phyloP scores from a whole-genome alignment of 2,888 invertebrate genomes.

The Chironomus riparius region DNA sequence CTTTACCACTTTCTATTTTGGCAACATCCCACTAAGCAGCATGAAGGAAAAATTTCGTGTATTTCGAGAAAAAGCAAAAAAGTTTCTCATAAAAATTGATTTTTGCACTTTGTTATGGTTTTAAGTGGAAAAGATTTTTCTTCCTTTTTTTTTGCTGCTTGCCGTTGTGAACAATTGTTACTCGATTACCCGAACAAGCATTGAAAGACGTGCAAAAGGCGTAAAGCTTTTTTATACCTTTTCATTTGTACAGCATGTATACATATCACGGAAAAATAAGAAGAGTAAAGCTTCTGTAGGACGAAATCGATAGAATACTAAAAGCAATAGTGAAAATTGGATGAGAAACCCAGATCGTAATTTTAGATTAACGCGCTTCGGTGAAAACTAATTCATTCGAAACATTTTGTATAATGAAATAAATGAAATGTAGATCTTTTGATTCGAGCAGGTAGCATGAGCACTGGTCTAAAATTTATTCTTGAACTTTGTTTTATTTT shows the following conservation, averaged over 20 bases:
- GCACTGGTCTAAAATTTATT: no score
- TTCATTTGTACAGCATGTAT: neutral
- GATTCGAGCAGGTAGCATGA: no score
- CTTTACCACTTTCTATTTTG: neutral
- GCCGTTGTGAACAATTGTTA: neutral
- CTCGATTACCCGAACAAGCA: neutral
- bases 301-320: neutral
- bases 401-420: no score
- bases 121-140: neutral
- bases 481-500: no score
- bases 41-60: neutral
- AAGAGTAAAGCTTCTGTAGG: neutral
- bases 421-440: no score
- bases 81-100: slow-evolving; percentile 22
- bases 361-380: neutral
- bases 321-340: neutral
- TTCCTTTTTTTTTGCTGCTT: neutral
- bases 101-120: slow-evolving; percentile 18
- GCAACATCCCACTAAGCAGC: neutral
- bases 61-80: neutral
- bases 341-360: neutral
- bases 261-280: neutral
- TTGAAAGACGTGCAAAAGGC: slow-evolving; percentile 2
- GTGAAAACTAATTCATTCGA: neutral
- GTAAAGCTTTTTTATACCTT: neutral